Evolutionary conservation across 1,140 invertebrate species (phyloP), one percentile per base, ranked within the genome.

Genomic region (Ceratina calcarata): DNA sequence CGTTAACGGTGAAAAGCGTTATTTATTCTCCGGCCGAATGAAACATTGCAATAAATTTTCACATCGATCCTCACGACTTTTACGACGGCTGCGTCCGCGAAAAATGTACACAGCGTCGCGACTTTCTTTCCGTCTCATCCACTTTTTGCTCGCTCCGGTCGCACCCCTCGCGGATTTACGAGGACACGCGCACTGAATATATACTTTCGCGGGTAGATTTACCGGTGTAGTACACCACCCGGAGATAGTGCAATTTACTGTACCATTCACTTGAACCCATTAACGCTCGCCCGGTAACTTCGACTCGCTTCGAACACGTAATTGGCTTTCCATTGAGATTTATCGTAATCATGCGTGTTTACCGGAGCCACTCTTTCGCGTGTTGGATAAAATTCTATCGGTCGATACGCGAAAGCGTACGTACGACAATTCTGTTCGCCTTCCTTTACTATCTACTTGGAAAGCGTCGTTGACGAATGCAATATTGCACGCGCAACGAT

Each of bases 241-340:
- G 78, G 55, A 83, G 81, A 78, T 86, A 84, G 78, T 73, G 80
- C 81, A 81, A 87, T 87, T 87, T 86, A 86, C 78, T 58, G 84
- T 83, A 86, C 73, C 85, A 86, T 87, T 87, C 85, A 87, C 84
- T 87, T 87, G 83, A 87, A 87, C 71, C 84, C 81, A 86, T 86
- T 86, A 86, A 81, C 81, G 85, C 82, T 53, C 73, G 49, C 81
- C 37, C 27, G 71, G 66, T 77, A 84, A 86, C 85, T 86, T 86
- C 69, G 51, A 16, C 60, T 49, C 27, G 72, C 55, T 57, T 37
- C 72, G 60, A 60, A 75, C 68, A 57, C 78, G 68, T 87, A 87
- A 87, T 87, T 87, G 85, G 74, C 81, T 81, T 79, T 70, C 81
- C 72, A 81, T 87, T 84, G 78, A 86, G 84, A 87, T 87, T 87